Base-by-base conservation (phyloP, 2,797 vertebrate genomes). In the Kryptolebias ocellatus region DNA sequence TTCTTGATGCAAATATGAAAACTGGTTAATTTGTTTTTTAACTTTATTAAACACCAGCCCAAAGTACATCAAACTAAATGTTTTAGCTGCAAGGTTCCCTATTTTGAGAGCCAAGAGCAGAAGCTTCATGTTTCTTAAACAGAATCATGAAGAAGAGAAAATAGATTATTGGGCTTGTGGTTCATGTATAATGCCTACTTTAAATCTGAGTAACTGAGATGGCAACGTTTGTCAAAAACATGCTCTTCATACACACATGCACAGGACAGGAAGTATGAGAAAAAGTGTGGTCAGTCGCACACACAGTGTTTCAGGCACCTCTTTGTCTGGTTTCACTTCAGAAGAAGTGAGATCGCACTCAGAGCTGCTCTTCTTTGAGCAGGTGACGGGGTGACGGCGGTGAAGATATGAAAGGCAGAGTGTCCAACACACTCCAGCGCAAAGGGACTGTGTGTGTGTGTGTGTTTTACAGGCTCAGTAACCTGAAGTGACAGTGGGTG, bases 191-290 rank as follows among this genome's bases (percentile, higher is more conserved):
- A 67, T 64, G 59, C 50, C 34, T 49, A 53, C 44, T 17, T 31
- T 53, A 50, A 46, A 62, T 47, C 45, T 34, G 17, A 54, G 46
- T 53, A 27, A 64, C 9, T 17, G 0, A 39, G 50, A 86, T 87
- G 89, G 91, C 92, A 89, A 87, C 90, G 79, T 55, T 44, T 37
- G 74, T 49, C 60, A 51, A 18, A 76, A 29, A 15, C 76, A 81
- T 78, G 73, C 78, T 81, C 57, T 74, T 72, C 31, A 65, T 42
- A 65, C 31, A 67, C 50, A 81, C 83, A 82, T 72, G 71, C 75
- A 77, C 14, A 64, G 39, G 60, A 58, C 17, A 72, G 51, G 70
- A 12, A 49, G 53, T 58, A 55, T 15, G 52, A 59, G 28, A 53
- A 60, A 29, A 67, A 59, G 47, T 51, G 59, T 20, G 57, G 58